Percentiles rank a stretch among this genome's conserved stretches.
These are phyloP conservation scores for Scatophagus argus DNA, from an alignment of 2,113 vertebrate species.

Conservation along the genomic window DNA sequence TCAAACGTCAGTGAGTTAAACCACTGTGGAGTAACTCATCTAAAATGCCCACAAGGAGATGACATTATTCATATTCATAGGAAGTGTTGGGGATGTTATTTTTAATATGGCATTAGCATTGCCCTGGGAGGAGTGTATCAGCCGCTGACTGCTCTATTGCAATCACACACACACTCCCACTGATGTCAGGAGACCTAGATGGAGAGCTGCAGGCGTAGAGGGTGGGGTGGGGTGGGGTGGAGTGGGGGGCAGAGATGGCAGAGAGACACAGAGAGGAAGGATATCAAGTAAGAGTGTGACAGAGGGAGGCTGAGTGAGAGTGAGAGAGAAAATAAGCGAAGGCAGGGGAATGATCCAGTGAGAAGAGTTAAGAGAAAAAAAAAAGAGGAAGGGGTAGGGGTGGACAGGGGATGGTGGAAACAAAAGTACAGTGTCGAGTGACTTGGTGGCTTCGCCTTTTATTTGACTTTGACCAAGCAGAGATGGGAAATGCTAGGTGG, in stretches of 20 bases:
- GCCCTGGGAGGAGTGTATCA: conserved; percentile 78
- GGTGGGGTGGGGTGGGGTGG: conserved; percentile 24
- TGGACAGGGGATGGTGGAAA: conserved; percentile 63
- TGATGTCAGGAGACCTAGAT: conserved; percentile 76
- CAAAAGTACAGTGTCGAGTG: conserved; percentile 69
- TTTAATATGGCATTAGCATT: conserved; percentile 84
- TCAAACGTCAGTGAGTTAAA: conserved; percentile 73
- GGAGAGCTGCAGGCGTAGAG: conserved; percentile 70
- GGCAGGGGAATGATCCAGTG: conserved; percentile 53
- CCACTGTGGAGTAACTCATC: conserved; percentile 75
- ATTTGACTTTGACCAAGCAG: conserved; percentile 83
- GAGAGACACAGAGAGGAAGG: conserved; percentile 49
- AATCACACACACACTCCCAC: conserved; percentile 69
- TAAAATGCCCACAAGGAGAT: conserved; percentile 80
- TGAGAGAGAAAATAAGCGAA: conserved; percentile 22
- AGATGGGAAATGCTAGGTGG: conserved; percentile 71
- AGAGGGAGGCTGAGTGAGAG: conserved; percentile 28
- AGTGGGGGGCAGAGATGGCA: conserved; percentile 50
- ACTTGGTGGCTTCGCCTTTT: conserved; percentile 81
- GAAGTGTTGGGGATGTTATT: conserved; percentile 82
- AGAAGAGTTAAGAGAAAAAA: conserved; percentile 62
- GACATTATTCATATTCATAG: conserved; percentile 81
- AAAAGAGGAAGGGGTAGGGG: conserved; percentile 45
- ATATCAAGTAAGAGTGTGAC: conserved; percentile 65
- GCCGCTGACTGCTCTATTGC: conserved; percentile 79